A percentile compares a stretch with the other conserved stretches of the same genome.
These are phyloP conservation scores for Ormia ochracea DNA, from an alignment of 2,888 invertebrate genomes.

Conservation along the genomic window DNA sequence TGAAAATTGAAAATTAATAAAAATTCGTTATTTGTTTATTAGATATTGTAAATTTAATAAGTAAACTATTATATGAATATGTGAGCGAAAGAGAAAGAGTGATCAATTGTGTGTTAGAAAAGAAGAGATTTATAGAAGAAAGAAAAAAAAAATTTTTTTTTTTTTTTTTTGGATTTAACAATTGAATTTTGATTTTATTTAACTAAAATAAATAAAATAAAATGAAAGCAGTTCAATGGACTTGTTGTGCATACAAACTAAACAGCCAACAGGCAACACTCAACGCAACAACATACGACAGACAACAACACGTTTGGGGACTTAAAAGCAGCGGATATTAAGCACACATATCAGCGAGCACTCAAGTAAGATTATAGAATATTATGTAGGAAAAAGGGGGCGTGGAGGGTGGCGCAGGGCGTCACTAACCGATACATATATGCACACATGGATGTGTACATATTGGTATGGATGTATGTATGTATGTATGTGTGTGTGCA, in stretches of 20 bases:
- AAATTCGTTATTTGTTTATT: slow-evolving; percentile 10
- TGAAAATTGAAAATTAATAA: slow-evolving; percentile 12
- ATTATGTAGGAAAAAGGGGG: neutral
- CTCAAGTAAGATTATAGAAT: neutral
- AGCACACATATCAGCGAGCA: neutral
- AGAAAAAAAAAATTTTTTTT: neutral
- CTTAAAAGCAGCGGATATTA: slow-evolving; percentile 4
- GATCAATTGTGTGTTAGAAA: neutral
- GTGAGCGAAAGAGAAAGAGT: neutral
- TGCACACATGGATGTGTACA: neutral
- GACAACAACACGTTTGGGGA: slow-evolving; percentile 26
- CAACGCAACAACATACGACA: neutral
- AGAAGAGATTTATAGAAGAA: too few species aligned
- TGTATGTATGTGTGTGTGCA: too few species aligned
- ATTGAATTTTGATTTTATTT: slow-evolving; percentile 56
- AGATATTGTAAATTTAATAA: slow-evolving; percentile 9
- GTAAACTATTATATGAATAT: slow-evolving; percentile 3
- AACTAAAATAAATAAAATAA: slow-evolving; percentile 39
- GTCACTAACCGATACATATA: neutral
- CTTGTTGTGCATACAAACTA: slow-evolving; percentile 23
- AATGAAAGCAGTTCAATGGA: slow-evolving; percentile 52
- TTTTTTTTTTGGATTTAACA: slow-evolving; percentile 2
- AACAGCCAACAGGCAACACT: neutral
- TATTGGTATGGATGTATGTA: too few species aligned
- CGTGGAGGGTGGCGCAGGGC: neutral